A percentile compares a stretch with the other conserved stretches of the same genome.
Conservation (phyloP, 1,140 invertebrate genomes). For the Nautilus pompilius region DNA sequence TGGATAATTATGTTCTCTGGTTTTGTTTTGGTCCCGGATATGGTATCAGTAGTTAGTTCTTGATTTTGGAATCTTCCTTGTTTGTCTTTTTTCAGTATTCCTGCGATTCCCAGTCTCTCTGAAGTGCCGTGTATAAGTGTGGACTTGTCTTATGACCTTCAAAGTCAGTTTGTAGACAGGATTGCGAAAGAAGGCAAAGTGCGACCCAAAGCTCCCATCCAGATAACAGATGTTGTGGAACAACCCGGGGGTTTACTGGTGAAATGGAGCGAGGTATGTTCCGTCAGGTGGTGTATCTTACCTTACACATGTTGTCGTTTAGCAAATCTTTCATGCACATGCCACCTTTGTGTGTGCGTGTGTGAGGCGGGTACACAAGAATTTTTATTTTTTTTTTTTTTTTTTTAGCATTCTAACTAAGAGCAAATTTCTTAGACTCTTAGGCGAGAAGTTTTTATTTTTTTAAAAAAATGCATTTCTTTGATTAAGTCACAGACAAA, state of each 20-base stretch:
- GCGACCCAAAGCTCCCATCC: slow-evolving; percentile 34
- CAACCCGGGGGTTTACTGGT: slow-evolving; percentile 40
- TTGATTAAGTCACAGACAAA: no score
- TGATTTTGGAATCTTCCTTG: no score
- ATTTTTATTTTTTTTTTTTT: not conserved
- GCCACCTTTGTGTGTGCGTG: no score
- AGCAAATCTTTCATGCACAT: no score
- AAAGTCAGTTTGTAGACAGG: slow-evolving; percentile 21
- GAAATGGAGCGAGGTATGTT: slow-evolving; percentile 39
- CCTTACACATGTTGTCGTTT: no score
- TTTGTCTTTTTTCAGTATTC: slow-evolving; percentile 30
- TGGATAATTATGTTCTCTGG: no score
- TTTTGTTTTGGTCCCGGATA: not conserved
- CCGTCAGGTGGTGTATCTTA: no score
- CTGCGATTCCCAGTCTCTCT: slow-evolving; percentile 40
- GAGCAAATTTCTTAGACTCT: no score
- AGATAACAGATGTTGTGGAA: slow-evolving; percentile 37
- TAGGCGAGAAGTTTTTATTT: no score
- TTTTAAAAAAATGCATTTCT: no score
- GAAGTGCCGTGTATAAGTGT: slow-evolving; percentile 41
- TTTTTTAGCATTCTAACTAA: not conserved
- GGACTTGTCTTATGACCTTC: slow-evolving; percentile 19
- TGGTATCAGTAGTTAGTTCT: no score
- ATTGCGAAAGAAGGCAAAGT: slow-evolving; percentile 33
- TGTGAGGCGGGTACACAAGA: no score